A percentile compares a stretch with the other conserved stretches of the same genome.
These are phyloP conservation scores for Ursus arctos DNA, from an alignment of 2,113 vertebrate species.

Conservation along the genomic window DNA sequence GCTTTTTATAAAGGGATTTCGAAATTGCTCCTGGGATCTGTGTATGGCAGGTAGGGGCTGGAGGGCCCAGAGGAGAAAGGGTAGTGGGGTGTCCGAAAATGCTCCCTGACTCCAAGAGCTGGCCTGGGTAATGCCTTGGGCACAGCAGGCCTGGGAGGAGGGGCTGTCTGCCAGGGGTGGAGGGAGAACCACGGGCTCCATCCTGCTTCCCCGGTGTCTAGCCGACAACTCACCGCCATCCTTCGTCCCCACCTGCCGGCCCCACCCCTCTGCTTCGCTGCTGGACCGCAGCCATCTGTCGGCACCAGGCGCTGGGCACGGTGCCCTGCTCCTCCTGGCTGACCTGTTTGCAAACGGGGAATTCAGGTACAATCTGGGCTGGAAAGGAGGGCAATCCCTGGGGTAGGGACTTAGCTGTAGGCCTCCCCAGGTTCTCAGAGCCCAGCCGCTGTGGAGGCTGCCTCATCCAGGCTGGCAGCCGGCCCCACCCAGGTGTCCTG, in stretches of 20 bases:
- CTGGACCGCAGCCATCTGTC: not conserved
- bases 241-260: rapidly evolving
- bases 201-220: not conserved
- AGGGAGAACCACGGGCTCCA: not conserved
- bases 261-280: rapidly evolving
- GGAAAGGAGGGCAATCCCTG: not conserved
- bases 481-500: not conserved
- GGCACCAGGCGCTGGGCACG: not conserved
- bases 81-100: not conserved
- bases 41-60: not conserved
- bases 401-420: not conserved
- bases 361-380: rapidly evolving
- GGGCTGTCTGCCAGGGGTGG: not conserved
- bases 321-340: not conserved
- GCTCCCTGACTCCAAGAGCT: not conserved
- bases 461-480: not conserved
- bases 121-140: not conserved
- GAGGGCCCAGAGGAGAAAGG: not conserved
- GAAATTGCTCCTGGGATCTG: not conserved
- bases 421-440: not conserved
- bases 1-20: not conserved
- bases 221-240: not conserved
- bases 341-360: not conserved
- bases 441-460: not conserved
- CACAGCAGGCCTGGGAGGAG: rapidly evolving